Percentiles rank a stretch among this genome's conserved stretches.
Conservation (phyloP, 2,113 vertebrate genomes). For the Festucalex cinctus region DNA sequence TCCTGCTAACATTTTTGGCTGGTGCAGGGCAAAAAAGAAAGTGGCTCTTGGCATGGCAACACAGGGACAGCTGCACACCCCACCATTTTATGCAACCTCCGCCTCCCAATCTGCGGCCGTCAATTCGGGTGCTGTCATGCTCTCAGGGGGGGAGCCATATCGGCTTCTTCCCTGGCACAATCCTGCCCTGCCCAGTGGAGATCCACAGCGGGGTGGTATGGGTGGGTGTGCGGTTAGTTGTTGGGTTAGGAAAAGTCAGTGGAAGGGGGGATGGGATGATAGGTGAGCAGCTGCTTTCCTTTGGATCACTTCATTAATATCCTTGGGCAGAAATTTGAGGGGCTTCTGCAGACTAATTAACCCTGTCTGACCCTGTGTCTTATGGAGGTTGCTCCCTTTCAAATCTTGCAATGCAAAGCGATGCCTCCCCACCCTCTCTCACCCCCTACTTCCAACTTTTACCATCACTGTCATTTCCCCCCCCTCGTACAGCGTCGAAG, state of each 20-base stretch:
- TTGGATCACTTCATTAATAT: constrained; percentile 74
- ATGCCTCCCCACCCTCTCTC: constrained; percentile 14
- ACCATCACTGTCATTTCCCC: constrained; percentile 25
- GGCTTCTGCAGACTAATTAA: constrained; percentile 71
- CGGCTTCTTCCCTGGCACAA: constrained; percentile 49
- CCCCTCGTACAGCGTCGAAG: background rate
- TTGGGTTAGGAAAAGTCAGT: constrained; percentile 21
- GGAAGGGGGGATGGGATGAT: constrained; percentile 15
- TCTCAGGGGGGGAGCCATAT: constrained; percentile 34
- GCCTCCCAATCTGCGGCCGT: constrained; percentile 51
- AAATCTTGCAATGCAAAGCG: constrained; percentile 41
- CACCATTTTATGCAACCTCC: constrained; percentile 34
- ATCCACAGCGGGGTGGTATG: constrained; percentile 34
- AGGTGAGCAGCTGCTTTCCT: constrained; percentile 66
- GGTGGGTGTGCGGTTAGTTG: constrained; percentile 26
- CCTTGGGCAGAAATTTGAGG: constrained; percentile 68
- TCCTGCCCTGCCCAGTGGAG: constrained; percentile 48
- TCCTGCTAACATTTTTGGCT: constrained; percentile 45
- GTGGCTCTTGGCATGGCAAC: constrained; percentile 59
- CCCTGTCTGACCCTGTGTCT: constrained; percentile 66
- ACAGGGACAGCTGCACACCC: constrained; percentile 55
- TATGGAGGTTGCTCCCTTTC: constrained; percentile 55
- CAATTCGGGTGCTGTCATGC: constrained; percentile 56
- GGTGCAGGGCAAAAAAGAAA: constrained; percentile 55
- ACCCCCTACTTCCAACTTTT: constrained; percentile 7